Conservation (phyloP, 2,113 vertebrate genomes). For the Ailuropoda melanoleuca region DNA sequence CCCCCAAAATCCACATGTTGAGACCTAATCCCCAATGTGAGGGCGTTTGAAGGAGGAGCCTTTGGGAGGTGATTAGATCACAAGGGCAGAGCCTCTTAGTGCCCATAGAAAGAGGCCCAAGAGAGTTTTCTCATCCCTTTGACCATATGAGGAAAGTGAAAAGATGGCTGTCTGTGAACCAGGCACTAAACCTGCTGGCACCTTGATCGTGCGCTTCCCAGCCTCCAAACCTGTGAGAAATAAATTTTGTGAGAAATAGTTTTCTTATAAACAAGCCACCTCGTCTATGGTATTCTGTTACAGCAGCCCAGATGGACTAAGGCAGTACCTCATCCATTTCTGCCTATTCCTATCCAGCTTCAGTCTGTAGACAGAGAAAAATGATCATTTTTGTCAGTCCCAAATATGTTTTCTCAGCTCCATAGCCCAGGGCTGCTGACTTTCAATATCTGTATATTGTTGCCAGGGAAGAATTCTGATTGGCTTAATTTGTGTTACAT, state of each 20-base stretch:
- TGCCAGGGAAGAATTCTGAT: not conserved
- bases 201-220: not conserved
- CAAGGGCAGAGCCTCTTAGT: not conserved
- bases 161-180: not conserved
- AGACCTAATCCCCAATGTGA: not conserved
- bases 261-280: not conserved
- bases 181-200: not conserved
- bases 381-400: not conserved
- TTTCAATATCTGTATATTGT: not conserved
- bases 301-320: not conserved
- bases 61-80: not conserved
- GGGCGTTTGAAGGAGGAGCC: not conserved
- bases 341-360: not conserved
- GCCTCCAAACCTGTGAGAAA: not conserved
- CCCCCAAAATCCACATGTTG: not conserved
- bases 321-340: not conserved
- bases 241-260: not conserved
- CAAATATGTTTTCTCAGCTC: not conserved
- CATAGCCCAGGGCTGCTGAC: not conserved
- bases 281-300: not conserved
- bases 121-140: not conserved
- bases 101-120: not conserved
- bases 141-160: not conserved
- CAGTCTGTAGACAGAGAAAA: not conserved
- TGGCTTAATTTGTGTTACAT: not conserved